Evolutionary conservation across 2,113 vertebrate species (phyloP).

Genomic region (Hippocampus zosterae): DNA sequence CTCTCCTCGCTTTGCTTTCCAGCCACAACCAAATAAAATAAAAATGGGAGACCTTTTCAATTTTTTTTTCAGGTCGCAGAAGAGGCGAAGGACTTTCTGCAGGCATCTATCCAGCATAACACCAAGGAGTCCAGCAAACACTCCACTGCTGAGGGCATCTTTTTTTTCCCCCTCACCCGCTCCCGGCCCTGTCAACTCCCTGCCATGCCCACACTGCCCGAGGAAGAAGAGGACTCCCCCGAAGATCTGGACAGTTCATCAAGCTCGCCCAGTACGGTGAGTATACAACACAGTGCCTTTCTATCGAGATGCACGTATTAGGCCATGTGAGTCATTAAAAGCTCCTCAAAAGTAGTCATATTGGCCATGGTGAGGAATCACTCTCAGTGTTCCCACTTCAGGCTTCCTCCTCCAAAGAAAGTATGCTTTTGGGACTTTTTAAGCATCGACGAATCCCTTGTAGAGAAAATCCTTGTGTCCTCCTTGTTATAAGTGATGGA

Average conservation of each 20-base stretch:
- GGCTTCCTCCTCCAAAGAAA: slow-evolving; percentile 3
- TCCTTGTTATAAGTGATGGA: background rate
- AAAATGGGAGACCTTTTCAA: background rate
- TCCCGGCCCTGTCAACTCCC: slow-evolving; percentile 60
- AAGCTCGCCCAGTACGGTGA: slow-evolving; percentile 75
- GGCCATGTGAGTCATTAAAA: slow-evolving; percentile 15
- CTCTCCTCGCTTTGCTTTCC: no score
- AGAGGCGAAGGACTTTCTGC: slow-evolving; percentile 19
- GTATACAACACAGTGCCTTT: slow-evolving; percentile 23
- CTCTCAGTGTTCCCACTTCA: slow-evolving; percentile 8
- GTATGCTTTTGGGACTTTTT: background rate
- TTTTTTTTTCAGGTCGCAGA: slow-evolving; percentile 34
- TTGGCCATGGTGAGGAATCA: background rate
- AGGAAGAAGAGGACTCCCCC: slow-evolving; percentile 84
- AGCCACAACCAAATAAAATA: background rate
- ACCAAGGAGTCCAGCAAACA: slow-evolving; percentile 13
- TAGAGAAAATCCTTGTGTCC: background rate
- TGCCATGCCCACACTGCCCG: slow-evolving; percentile 87
- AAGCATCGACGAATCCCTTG: background rate
- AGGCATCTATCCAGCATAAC: slow-evolving; percentile 18
- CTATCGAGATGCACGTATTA: slow-evolving; percentile 4
- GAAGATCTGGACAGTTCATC: slow-evolving; percentile 74
- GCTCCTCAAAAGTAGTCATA: slow-evolving; percentile 6
- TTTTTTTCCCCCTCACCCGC: slow-evolving; percentile 57
- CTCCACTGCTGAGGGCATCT: slow-evolving; percentile 18